Evolutionary conservation across 2,797 vertebrate species (phyloP).

Genomic region (Tarsius wallacei): DNA sequence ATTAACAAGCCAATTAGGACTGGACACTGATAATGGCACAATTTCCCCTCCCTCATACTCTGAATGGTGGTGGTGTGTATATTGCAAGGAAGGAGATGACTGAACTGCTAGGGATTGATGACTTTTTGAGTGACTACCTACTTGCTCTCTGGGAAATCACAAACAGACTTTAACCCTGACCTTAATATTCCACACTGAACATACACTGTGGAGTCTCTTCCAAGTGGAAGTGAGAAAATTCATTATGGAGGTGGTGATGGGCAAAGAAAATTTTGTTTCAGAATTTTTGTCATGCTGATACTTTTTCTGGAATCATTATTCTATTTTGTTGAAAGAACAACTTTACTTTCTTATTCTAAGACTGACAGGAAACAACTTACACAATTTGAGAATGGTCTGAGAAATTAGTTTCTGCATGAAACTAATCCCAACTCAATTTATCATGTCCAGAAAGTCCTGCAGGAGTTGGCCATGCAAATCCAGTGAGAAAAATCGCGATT

Average conservation of each 20-base stretch:
- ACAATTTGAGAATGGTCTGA: neutral
- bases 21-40: neutral
- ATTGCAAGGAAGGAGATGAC: neutral
- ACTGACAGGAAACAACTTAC: neutral
- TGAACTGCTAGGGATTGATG: neutral
- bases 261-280: neutral
- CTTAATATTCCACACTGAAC: neutral
- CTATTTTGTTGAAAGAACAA: neutral
- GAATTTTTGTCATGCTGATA: neutral
- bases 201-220: rapidly evolving
- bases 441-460: neutral
- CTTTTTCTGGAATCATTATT: neutral
- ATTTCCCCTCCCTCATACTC: neutral
- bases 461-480: neutral
- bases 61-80: neutral
- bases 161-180: neutral
- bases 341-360: neutral
- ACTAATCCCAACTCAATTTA: neutral
- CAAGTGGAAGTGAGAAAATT: neutral
- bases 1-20: neutral
- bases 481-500: neutral
- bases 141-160: neutral
- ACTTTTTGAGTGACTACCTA: neutral
- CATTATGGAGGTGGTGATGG: neutral
- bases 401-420: conserved; percentile 27